Evolutionary conservation across 2,113 vertebrate species (phyloP).

Genomic region (Camarhynchus parvulus): DNA sequence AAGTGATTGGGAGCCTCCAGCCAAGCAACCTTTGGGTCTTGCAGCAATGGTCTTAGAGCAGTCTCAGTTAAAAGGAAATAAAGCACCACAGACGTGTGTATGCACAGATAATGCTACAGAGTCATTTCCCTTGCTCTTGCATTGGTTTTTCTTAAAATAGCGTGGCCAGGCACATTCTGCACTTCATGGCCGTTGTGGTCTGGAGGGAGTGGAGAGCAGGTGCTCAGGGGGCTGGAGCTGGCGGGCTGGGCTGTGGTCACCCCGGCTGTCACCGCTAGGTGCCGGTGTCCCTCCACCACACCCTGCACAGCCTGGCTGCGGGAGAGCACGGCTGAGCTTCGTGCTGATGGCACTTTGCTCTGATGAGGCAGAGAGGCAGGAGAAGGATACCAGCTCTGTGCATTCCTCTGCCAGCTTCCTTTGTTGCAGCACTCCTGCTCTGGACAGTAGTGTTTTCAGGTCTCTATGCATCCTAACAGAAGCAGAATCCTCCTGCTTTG

Average conservation of each 20-base stretch:
- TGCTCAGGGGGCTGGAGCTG: accelerated
- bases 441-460: background rate
- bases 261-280: background rate
- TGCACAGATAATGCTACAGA: accelerated
- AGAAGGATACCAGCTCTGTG: background rate
- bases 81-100: background rate
- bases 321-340: background rate
- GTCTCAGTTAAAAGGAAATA: background rate
- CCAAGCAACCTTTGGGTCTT: background rate
- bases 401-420: background rate
- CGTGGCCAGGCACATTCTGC: accelerated
- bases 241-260: accelerated
- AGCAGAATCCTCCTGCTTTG: background rate
- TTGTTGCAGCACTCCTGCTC: background rate
- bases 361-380: background rate
- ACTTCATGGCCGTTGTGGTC: accelerated
- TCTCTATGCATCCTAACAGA: background rate
- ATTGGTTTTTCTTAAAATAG: background rate
- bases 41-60: background rate
- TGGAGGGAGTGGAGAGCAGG: accelerated
- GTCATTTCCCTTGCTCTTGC: background rate
- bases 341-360: background rate
- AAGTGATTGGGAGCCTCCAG: background rate
- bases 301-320: background rate
- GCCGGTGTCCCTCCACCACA: background rate